phyloP scores from a whole-genome alignment of 2,113 vertebrate species.

The Helogale parvula region DNA sequence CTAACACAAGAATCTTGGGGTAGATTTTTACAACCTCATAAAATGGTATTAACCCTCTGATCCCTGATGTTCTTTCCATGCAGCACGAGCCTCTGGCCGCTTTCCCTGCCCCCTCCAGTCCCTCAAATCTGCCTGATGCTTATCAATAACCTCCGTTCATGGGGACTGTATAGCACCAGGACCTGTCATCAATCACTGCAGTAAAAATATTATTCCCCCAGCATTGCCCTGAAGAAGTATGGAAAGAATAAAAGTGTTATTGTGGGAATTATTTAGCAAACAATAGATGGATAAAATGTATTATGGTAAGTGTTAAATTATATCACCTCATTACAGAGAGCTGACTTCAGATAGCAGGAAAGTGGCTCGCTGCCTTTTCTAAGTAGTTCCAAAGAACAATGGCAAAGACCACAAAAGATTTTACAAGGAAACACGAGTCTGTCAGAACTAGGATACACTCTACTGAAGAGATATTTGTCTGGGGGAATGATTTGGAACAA shows the following conservation, averaged over 20 bases:
- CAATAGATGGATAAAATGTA: slow-evolving; percentile 88
- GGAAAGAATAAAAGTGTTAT: slow-evolving; percentile 90
- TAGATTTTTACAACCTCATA: slow-evolving; percentile 92
- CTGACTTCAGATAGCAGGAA: slow-evolving; percentile 81
- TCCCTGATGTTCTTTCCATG: slow-evolving; percentile 83
- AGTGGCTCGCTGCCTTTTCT: slow-evolving; percentile 76
- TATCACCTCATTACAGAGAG: slow-evolving; percentile 85
- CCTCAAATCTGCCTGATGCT: slow-evolving; percentile 78
- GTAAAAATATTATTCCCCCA: slow-evolving; percentile 87
- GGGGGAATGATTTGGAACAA: slow-evolving; percentile 38
- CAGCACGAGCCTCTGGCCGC: slow-evolving; percentile 18
- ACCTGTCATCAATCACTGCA: slow-evolving; percentile 85
- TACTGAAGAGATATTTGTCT: slow-evolving; percentile 41
- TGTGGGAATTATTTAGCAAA: slow-evolving; percentile 90
- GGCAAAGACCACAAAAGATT: slow-evolving; percentile 79
- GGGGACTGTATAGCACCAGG: slow-evolving; percentile 78
- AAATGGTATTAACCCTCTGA: slow-evolving; percentile 93
- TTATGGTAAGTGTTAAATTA: slow-evolving; percentile 89
- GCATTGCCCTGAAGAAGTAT: slow-evolving; percentile 88
- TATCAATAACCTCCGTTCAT: slow-evolving; percentile 88
- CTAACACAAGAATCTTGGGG: slow-evolving; percentile 90
- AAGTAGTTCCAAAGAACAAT: slow-evolving; percentile 86
- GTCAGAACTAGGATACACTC: slow-evolving; percentile 65
- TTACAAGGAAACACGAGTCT: slow-evolving; percentile 69
- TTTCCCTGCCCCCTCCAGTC: slow-evolving; percentile 34